phyloP scores from a whole-genome alignment of 1,140 invertebrate genomes.

The Bombus fervidus region DNA sequence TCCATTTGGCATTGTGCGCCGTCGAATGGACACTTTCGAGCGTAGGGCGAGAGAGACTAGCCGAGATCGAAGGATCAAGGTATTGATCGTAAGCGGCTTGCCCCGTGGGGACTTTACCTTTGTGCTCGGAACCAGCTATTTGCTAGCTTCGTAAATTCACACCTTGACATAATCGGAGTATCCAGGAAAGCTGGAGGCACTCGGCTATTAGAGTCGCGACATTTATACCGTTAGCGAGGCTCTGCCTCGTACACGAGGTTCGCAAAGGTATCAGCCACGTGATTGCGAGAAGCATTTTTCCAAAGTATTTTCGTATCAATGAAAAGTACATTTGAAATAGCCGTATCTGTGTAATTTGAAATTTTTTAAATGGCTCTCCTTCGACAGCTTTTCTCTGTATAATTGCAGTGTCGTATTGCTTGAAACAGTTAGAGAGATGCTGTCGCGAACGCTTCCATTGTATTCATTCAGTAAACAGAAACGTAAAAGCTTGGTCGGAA shows the following conservation, averaged over 20 bases:
- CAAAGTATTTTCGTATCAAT: background rate
- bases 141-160: conserved; percentile 69
- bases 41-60: conserved; percentile 33
- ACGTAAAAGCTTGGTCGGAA: no score
- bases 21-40: conserved; percentile 65
- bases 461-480: no score
- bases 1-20: conserved; percentile 73
- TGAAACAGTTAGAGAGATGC: no score
- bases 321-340: background rate
- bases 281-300: background rate
- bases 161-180: conserved; percentile 74
- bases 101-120: conserved; percentile 53
- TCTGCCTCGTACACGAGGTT: background rate
- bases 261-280: background rate
- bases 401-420: no score
- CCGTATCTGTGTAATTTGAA: no score
- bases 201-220: conserved; percentile 57
- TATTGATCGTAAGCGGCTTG: conserved; percentile 81
- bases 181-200: conserved; percentile 62
- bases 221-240: conserved; percentile 46
- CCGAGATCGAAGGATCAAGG: conserved; percentile 70
- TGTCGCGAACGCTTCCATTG: no score
- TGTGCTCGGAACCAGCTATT: conserved; percentile 54
- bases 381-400: no score
- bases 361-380: no score